Conservation (phyloP, 2,888 invertebrate genomes). For the Parnassius mnemosyne region DNA sequence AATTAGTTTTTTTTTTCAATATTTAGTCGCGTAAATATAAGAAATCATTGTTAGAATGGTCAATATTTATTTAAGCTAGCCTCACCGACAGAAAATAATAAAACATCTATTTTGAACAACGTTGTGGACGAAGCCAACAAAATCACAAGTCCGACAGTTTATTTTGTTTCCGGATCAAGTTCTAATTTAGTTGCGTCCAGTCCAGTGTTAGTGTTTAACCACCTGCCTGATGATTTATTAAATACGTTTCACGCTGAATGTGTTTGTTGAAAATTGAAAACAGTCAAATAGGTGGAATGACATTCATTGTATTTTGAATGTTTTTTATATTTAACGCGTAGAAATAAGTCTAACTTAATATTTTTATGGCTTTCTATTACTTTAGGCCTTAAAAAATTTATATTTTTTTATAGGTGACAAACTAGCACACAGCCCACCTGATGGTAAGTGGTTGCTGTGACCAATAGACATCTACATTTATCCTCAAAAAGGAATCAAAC, state of each 20-base stretch:
- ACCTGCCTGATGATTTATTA: constrained; percentile 22
- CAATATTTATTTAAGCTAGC: too few relatives aligned
- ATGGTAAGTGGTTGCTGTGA: too few relatives aligned
- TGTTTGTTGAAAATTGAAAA: constrained; percentile 23
- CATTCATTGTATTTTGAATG: constrained; percentile 20
- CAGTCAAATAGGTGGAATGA: constrained; percentile 11
- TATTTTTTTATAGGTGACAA: too few relatives aligned
- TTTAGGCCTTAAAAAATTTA: too few relatives aligned
- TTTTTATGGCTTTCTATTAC: too few relatives aligned
- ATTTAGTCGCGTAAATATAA: too few relatives aligned
- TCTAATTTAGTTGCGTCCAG: constrained; percentile 23
- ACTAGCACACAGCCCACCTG: too few relatives aligned
- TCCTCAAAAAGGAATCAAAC: too few relatives aligned
- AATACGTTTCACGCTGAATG: constrained; percentile 22
- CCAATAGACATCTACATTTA: too few relatives aligned
- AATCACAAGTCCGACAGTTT: constrained; percentile 17
- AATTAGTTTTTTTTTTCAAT: too few relatives aligned
- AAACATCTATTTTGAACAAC: constrained; percentile 11
- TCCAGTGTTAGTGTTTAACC: constrained; percentile 21
- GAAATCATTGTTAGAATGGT: too few relatives aligned
- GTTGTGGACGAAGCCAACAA: constrained; percentile 15
- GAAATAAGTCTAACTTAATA: too few relatives aligned
- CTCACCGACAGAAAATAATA: constrained; percentile 5
- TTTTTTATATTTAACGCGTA: background rate
- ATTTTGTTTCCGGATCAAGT: constrained; percentile 22